phyloP scores from a whole-genome alignment of 2,113 vertebrate genomes.

The Leucoraja erinaceus region DNA sequence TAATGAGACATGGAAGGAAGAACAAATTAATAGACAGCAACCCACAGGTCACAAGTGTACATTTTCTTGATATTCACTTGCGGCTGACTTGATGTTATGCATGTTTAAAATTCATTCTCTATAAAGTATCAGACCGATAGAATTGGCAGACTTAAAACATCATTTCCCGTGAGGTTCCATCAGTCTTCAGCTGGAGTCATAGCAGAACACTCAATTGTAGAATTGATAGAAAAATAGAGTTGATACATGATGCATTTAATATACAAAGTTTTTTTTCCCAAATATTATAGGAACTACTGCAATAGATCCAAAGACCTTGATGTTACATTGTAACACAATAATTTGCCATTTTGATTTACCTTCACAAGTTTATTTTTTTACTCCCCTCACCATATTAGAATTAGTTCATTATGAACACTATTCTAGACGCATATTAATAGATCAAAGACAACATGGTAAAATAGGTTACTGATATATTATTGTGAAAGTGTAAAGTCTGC shows the following conservation, averaged over 20 bases:
- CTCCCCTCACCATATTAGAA: not conserved
- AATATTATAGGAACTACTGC: not conserved
- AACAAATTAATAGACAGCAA: not conserved
- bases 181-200: not conserved
- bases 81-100: not conserved
- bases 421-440: not conserved
- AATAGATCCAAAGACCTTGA: not conserved
- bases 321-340: too few species aligned
- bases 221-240: not conserved
- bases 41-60: not conserved
- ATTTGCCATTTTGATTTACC: not conserved
- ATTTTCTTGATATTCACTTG: not conserved
- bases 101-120: not conserved
- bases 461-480: too few species aligned
- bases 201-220: not conserved
- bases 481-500: too few species aligned
- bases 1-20: not conserved
- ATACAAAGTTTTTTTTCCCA: not conserved
- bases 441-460: too few species aligned
- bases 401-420: not conserved
- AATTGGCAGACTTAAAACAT: not conserved
- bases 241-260: not conserved
- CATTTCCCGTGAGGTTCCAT: not conserved
- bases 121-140: not conserved
- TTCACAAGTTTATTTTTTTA: not conserved